Conservation (phyloP, 2,113 vertebrate genomes). For the Salvelinus fontinalis region DNA sequence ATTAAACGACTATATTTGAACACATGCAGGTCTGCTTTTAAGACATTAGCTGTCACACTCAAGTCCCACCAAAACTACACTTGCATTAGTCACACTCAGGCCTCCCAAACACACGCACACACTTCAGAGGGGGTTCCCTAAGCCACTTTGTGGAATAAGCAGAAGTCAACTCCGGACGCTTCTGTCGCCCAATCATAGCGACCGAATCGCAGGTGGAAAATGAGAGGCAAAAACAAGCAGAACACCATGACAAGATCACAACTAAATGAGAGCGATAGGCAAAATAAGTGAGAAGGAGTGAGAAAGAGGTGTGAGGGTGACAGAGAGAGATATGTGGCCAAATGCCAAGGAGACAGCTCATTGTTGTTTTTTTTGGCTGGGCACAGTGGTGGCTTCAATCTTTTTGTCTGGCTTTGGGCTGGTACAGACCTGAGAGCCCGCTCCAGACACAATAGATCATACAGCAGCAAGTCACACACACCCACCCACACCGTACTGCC, state of each 20-base stretch:
- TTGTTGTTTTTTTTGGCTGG: constrained; percentile 62
- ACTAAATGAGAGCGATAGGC: too few species aligned
- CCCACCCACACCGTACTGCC: constrained; percentile 11
- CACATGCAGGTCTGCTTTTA: too few species aligned
- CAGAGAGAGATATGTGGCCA: constrained; percentile 49
- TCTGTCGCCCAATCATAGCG: constrained; percentile 22
- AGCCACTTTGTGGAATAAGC: constrained; percentile 27
- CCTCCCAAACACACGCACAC: neutral
- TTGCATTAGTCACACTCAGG: neutral
- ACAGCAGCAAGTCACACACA: too few species aligned
- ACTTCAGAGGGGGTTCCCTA: neutral
- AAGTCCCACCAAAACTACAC: neutral
- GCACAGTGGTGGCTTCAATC: constrained; percentile 68
- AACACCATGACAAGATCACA: constrained; percentile 36
- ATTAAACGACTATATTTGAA: too few species aligned
- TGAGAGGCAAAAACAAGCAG: constrained; percentile 58
- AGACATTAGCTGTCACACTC: neutral
- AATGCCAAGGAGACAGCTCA: constrained; percentile 72
- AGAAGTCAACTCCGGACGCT: constrained; percentile 6
- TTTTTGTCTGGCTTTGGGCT: constrained; percentile 71
- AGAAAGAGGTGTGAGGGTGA: neutral
- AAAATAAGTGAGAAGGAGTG: neutral
- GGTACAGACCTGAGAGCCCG: constrained; percentile 63
- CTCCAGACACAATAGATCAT: constrained; percentile 73
- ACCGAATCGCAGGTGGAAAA: constrained; percentile 43